These are phyloP conservation scores for Labroides dimidiatus DNA, from an alignment of 2,797 vertebrate genomes.

Conservation along the genomic window DNA sequence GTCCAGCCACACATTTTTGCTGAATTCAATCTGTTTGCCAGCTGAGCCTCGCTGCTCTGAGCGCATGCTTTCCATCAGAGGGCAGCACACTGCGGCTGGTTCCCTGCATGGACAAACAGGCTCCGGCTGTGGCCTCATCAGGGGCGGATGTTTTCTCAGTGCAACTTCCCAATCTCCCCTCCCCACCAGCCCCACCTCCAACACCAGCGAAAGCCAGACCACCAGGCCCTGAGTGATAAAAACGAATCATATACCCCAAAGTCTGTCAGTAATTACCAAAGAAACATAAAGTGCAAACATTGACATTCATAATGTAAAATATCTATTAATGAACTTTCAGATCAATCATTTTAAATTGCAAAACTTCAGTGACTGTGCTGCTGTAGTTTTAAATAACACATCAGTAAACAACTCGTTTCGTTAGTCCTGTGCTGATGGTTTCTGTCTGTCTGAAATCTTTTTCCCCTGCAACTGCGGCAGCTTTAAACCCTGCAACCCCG, in stretches of 20 bases:
- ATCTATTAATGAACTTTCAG: not conserved
- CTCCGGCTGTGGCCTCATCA: constrained; percentile 72
- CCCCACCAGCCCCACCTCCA: constrained; percentile 28
- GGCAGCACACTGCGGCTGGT: constrained; percentile 47
- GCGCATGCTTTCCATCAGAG: constrained; percentile 73
- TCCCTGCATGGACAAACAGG: constrained; percentile 62
- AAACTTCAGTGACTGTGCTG: not conserved
- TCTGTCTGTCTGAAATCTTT: constrained; percentile 46
- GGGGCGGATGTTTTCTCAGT: constrained; percentile 79
- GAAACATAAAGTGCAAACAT: constrained; percentile 11
- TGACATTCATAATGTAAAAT: not conserved
- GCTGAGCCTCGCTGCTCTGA: constrained; percentile 35
- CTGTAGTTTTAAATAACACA: not conserved
- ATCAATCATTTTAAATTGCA: not conserved
- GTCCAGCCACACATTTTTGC: constrained; percentile 20
- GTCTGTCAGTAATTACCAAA: constrained; percentile 5
- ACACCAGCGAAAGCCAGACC: constrained; percentile 12
- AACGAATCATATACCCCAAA: not conserved
- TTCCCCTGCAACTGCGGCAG: constrained; percentile 71
- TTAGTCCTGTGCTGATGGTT: constrained; percentile 16
- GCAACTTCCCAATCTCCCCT: constrained; percentile 67
- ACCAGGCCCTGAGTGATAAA: not conserved
- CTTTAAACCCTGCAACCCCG: constrained; percentile 81
- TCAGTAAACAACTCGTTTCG: not conserved
- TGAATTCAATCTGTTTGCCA: constrained; percentile 44